phyloP scores from a whole-genome alignment of 1,140 invertebrate genomes.

The Cydia pomonella region DNA sequence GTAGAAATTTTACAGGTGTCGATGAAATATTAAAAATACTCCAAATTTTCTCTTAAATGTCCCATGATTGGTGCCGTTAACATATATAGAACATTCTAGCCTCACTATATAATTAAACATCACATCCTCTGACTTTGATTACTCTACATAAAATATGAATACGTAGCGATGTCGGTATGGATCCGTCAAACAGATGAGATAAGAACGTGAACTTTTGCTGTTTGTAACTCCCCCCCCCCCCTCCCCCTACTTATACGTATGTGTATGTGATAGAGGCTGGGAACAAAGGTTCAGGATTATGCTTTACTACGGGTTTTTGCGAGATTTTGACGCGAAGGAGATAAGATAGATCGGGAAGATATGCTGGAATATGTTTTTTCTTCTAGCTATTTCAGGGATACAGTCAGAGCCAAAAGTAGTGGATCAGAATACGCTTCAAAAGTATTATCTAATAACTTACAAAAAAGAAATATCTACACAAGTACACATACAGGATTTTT shows the following conservation, averaged over 20 bases:
- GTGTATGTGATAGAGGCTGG: neutral
- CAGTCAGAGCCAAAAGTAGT: too few species aligned
- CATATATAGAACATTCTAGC: too few species aligned
- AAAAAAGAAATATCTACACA: too few species aligned
- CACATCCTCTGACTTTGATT: conserved; percentile 23
- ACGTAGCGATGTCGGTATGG: conserved; percentile 63
- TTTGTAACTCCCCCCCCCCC: conserved; percentile 43
- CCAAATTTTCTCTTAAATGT: too few species aligned
- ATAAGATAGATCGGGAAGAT: neutral
- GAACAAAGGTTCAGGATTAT: conserved; percentile 30
- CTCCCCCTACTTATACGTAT: conserved; percentile 18
- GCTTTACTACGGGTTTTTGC: conserved; percentile 14
- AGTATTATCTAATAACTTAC: too few species aligned
- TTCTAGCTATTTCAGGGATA: neutral
- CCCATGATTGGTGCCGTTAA: too few species aligned
- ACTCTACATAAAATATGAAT: conserved; percentile 66
- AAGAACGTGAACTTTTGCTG: conserved; percentile 72
- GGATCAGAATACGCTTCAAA: too few species aligned
- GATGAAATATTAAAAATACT: too few species aligned
- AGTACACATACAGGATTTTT: too few species aligned
- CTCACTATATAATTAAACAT: too few species aligned
- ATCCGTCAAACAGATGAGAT: conserved; percentile 75
- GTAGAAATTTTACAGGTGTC: too few species aligned
- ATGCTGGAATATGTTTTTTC: neutral
- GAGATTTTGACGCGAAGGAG: conserved; percentile 12